Evolutionary conservation across 2,888 invertebrate species (phyloP).

Genomic region (Trachelus iudaicus): DNA sequence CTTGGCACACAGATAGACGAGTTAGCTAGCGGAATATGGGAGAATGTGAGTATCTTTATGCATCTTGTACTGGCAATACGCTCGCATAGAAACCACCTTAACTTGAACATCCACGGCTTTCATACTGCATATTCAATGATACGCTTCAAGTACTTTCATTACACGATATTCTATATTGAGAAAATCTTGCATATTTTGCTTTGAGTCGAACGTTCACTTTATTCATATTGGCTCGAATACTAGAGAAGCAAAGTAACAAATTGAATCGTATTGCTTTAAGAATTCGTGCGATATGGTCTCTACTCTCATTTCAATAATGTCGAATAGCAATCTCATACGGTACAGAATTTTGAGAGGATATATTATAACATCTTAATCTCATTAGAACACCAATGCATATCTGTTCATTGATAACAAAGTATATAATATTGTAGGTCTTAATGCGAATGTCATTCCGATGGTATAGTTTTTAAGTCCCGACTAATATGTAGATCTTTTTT

Average conservation of each 20-base stretch:
- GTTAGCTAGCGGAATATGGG: conserved; percentile 89
- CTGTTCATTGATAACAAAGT: background rate
- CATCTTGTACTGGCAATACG: background rate
- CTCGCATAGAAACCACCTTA: background rate
- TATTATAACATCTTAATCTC: background rate
- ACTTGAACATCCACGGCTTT: background rate
- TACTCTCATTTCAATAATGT: background rate
- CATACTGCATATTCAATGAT: background rate
- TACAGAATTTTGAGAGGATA: background rate
- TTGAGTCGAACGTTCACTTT: background rate
- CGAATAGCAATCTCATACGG: background rate
- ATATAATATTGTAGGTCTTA: background rate
- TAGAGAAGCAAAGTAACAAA: background rate
- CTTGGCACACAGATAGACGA: conserved; percentile 90
- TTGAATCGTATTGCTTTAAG: background rate
- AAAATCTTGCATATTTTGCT: background rate
- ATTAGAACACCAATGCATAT: background rate
- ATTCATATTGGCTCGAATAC: background rate
- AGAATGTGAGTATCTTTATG: conserved; percentile 77
- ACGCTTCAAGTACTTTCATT: background rate
- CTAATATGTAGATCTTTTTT: conserved; percentile 42
- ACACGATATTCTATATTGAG: background rate
- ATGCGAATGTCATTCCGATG: background rate
- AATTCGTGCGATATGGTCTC: background rate
- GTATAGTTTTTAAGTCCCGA: conserved; percentile 18